These are phyloP conservation scores for Trichacis sp. DNA, from an alignment of 2,888 invertebrate genomes.

Conservation along the genomic window DNA sequence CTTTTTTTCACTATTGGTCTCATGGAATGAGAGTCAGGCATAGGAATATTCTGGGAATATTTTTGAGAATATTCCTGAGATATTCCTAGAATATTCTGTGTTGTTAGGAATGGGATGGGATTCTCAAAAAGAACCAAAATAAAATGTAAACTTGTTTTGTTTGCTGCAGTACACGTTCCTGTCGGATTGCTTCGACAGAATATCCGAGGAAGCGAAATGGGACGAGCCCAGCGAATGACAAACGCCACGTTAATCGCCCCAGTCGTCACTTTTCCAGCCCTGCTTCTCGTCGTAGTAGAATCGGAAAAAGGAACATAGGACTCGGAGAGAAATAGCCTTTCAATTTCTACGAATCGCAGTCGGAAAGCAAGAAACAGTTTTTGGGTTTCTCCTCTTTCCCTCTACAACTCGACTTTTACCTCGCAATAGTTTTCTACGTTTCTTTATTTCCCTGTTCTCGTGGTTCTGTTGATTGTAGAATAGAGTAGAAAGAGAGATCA, in stretches of 20 bases:
- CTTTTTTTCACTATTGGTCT: too few species aligned
- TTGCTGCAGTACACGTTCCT: slow-evolving; percentile 83
- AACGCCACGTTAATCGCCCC: slow-evolving; percentile 12
- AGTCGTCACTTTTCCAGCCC: slow-evolving; percentile 21
- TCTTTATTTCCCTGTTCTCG: background rate
- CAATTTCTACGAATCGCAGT: slow-evolving; percentile 8
- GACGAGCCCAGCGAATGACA: slow-evolving; percentile 84
- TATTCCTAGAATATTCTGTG: too few species aligned
- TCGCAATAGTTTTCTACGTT: slow-evolving; percentile 17
- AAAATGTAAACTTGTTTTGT: background rate
- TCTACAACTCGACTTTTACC: slow-evolving; percentile 9
- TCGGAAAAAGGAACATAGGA: too few species aligned
- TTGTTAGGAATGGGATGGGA: too few species aligned
- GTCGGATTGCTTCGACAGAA: slow-evolving; percentile 94
- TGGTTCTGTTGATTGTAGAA: background rate
- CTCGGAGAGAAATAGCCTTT: too few species aligned
- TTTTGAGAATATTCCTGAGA: too few species aligned
- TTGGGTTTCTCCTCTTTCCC: background rate
- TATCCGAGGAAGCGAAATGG: slow-evolving; percentile 92
- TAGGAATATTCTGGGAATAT: too few species aligned
- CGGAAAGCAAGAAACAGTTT: slow-evolving; percentile 15
- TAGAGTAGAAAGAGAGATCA: background rate
- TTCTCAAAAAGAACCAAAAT: too few species aligned
- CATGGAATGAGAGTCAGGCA: too few species aligned
- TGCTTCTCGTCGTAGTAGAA: slow-evolving; percentile 14